A percentile compares a stretch with the other conserved stretches of the same genome.
These are phyloP conservation scores for Pardalotus punctatus DNA, from an alignment of 2,113 vertebrate species.

Conservation along the genomic window DNA sequence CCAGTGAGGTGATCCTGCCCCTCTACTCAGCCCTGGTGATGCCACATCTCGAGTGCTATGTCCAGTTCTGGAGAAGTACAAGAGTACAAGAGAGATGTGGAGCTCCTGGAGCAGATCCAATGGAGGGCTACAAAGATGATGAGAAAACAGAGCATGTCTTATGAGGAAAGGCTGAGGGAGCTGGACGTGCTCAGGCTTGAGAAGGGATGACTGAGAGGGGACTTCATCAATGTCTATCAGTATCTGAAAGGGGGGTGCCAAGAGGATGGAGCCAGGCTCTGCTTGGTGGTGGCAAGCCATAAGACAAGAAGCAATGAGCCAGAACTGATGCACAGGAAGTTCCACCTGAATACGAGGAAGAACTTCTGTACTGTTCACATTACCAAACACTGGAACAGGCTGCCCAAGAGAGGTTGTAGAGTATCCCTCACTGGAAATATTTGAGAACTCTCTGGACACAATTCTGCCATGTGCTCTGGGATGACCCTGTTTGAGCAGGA, in stretches of 20 bases:
- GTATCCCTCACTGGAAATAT: not conserved
- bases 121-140: not conserved
- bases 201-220: not conserved
- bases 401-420: not conserved
- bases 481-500: not conserved
- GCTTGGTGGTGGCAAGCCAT: not conserved
- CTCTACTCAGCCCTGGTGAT: accelerated
- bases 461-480: accelerated
- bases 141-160: not conserved
- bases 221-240: not conserved
- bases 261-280: not conserved
- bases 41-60: not conserved
- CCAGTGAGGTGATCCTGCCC: not conserved
- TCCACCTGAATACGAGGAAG: not conserved
- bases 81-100: not conserved
- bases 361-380: not conserved
- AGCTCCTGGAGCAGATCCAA: accelerated
- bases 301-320: not conserved
- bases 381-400: not conserved
- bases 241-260: not conserved
- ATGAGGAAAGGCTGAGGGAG: not conserved
- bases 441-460: not conserved
- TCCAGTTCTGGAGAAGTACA: too few relatives aligned
- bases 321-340: not conserved
- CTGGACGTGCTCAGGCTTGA: not conserved